Percentiles rank a stretch among this genome's conserved stretches.
These are phyloP conservation scores for Yponomeuta evonymella DNA, from an alignment of 2,888 invertebrate genomes.

Conservation along the genomic window DNA sequence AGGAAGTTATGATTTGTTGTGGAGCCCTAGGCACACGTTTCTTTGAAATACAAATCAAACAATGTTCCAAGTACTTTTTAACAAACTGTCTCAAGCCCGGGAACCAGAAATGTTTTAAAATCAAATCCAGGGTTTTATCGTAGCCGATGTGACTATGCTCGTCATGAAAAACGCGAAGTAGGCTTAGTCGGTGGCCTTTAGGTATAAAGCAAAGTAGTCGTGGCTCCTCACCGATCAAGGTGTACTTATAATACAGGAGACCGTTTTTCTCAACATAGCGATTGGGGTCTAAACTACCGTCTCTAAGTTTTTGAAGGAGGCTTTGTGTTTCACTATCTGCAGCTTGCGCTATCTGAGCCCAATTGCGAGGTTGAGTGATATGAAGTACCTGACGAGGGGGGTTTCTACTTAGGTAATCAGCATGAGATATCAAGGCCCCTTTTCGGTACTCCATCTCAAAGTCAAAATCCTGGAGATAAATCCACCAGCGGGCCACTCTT, in stretches of 20 bases:
- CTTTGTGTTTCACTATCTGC: too few species aligned
- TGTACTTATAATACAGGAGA: neutral
- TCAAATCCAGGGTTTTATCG: conserved; percentile 18
- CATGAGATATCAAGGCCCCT: too few species aligned
- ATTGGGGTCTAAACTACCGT: neutral
- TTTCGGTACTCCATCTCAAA: too few species aligned
- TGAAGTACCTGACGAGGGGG: too few species aligned
- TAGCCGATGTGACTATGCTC: conserved; percentile 18
- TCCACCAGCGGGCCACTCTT: too few species aligned
- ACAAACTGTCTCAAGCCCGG: conserved; percentile 16
- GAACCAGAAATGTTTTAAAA: conserved; percentile 19
- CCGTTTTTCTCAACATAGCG: neutral
- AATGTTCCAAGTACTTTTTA: conserved; percentile 10
- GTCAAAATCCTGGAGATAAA: too few species aligned
- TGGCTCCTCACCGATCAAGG: conserved; percentile 10
- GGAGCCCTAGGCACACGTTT: conserved; percentile 14
- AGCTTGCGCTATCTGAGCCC: too few species aligned
- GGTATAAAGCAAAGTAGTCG: conserved; percentile 18
- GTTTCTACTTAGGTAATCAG: too few species aligned
- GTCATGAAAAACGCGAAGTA: conserved; percentile 18
- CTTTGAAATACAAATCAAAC: conserved; percentile 10
- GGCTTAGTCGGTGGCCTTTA: conserved; percentile 17
- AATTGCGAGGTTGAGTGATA: too few species aligned
- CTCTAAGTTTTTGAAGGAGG: neutral
- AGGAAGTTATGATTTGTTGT: conserved; percentile 22